Conservation (phyloP, 2,797 vertebrate genomes). For the Enteromius afrohamiltoni region DNA sequence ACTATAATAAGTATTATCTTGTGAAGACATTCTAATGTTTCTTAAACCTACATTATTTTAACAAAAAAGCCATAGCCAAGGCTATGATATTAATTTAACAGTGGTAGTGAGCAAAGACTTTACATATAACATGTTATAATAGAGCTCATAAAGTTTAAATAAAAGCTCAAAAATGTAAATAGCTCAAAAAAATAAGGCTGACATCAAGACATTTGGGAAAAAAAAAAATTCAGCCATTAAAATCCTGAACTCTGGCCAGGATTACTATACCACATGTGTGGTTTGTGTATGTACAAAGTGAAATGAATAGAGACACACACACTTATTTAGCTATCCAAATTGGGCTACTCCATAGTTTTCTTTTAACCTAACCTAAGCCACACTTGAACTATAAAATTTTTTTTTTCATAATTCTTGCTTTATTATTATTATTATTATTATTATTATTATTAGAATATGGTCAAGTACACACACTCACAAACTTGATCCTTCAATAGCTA, state of each 20-base stretch:
- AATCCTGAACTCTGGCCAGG: neutral
- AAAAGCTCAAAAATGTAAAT: neutral
- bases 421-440: no score
- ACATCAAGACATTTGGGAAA: neutral
- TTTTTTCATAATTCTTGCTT: neutral
- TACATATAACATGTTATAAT: neutral
- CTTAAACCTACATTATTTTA: neutral
- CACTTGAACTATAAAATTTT: neutral
- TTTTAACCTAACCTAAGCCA: neutral
- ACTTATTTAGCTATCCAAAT: neutral
- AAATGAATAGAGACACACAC: neutral
- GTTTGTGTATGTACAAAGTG: neutral
- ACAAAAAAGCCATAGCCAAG: neutral
- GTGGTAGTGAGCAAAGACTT: neutral
- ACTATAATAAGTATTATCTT: neutral
- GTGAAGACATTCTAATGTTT: neutral
- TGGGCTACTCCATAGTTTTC: neutral
- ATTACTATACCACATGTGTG: neutral
- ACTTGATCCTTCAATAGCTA: neutral
- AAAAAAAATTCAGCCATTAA: neutral
- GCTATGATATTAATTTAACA: neutral
- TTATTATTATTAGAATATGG: no score
- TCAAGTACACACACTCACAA: neutral
- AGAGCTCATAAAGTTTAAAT: neutral
- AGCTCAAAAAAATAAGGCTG: neutral